Conservation (phyloP, 2,888 invertebrate species). For the Xanthorhoe designata region DNA sequence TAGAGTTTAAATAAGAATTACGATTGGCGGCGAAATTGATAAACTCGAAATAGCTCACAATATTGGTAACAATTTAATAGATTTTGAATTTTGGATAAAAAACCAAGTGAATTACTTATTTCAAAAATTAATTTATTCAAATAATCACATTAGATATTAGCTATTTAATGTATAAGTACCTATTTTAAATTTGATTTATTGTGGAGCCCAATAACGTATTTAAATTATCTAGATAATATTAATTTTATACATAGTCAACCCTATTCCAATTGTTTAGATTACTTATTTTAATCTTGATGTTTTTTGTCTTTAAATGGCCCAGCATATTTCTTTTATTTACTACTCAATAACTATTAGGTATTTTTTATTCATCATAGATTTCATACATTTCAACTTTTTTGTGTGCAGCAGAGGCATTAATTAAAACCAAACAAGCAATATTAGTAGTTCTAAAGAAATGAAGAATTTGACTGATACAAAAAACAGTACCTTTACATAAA, state of each 20-base stretch:
- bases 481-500: conserved; percentile 25
- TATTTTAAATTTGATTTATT: conserved; percentile 18
- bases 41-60: conserved; percentile 19
- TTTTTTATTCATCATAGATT: background rate
- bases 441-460: conserved; percentile 18
- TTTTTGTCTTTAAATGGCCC: background rate
- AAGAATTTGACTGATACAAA: conserved; percentile 32
- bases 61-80: conserved; percentile 12
- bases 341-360: background rate
- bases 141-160: conserved; percentile 21
- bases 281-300: background rate
- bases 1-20: conserved; percentile 2
- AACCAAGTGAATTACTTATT: conserved; percentile 19
- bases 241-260: conserved; percentile 28
- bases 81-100: background rate
- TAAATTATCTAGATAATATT: conserved; percentile 26
- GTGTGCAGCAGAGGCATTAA: conserved; percentile 18
- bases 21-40: background rate
- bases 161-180: conserved; percentile 3
- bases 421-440: conserved; percentile 26
- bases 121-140: conserved; percentile 30
- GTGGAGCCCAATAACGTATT: conserved; percentile 32
- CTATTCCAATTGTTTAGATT: conserved; percentile 27
- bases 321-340: background rate
- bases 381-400: background rate